Evolutionary conservation across 2,888 invertebrate genomes (phyloP).

Genomic region (Melanophora roralis): DNA sequence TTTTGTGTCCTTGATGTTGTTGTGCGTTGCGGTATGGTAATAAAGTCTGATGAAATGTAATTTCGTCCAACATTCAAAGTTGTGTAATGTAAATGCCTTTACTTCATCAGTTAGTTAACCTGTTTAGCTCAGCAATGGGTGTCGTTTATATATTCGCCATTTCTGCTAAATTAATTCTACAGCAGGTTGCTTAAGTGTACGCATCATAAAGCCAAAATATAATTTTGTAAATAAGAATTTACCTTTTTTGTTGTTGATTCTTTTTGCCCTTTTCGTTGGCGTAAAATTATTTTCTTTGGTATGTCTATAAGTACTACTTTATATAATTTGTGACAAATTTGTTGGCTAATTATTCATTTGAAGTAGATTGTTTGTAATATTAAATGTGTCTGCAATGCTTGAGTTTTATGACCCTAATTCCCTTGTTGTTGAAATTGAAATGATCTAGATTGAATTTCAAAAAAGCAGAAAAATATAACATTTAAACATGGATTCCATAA

Average conservation of each 20-base stretch:
- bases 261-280: background rate
- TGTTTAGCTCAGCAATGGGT: background rate
- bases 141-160: slow-evolving; percentile 50
- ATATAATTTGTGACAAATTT: slow-evolving; percentile 62
- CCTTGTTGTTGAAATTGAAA: slow-evolving; percentile 2
- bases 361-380: slow-evolving; percentile 26
- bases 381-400: slow-evolving; percentile 40
- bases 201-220: slow-evolving; percentile 46
- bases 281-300: background rate
- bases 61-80: slow-evolving; percentile 57
- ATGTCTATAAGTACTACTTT: slow-evolving; percentile 20
- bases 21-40: slow-evolving; percentile 13
- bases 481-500: slow-evolving; percentile 11
- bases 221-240: slow-evolving; percentile 27
- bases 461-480: background rate
- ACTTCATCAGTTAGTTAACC: background rate
- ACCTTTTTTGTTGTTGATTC: background rate
- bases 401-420: slow-evolving; percentile 49
- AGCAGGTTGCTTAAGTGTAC: slow-evolving; percentile 59
- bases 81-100: background rate
- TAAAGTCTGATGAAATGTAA: slow-evolving; percentile 55
- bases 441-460: slow-evolving; percentile 1
- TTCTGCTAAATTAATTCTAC: slow-evolving; percentile 56
- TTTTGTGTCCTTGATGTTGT: background rate
- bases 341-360: slow-evolving; percentile 61